These are phyloP conservation scores for Anastatus disparis DNA, from an alignment of 1,140 invertebrate genomes.

Conservation along the genomic window DNA sequence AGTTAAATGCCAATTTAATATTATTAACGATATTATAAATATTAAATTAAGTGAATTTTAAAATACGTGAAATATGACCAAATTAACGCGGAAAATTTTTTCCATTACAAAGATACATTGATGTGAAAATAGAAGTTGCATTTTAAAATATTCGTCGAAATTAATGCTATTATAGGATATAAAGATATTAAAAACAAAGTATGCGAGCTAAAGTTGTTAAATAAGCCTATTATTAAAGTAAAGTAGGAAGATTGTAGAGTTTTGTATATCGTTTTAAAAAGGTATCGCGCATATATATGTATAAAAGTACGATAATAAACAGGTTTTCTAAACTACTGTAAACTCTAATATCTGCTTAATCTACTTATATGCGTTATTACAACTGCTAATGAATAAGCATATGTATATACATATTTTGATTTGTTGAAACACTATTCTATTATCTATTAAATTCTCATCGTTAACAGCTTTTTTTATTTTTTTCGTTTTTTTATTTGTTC, in stretches of 20 bases:
- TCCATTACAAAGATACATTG: too few relatives aligned
- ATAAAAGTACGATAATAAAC: background rate
- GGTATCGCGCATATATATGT: background rate
- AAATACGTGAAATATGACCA: too few relatives aligned
- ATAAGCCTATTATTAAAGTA: constrained; percentile 4
- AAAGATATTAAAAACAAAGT: too few relatives aligned
- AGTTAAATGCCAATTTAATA: too few relatives aligned
- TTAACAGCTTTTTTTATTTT: too few relatives aligned
- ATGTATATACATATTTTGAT: background rate
- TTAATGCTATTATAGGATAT: too few relatives aligned
- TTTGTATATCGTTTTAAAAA: background rate
- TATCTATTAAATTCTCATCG: background rate
- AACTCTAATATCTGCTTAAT: constrained; percentile 3
- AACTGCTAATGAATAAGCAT: constrained; percentile 1
- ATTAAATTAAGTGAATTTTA: too few relatives aligned
- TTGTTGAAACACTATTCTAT: background rate
- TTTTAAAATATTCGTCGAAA: too few relatives aligned
- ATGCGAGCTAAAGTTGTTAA: background rate
- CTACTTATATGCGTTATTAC: constrained; percentile 10
- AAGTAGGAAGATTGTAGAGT: background rate
- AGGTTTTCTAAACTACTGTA: background rate
- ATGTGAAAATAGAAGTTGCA: too few relatives aligned
- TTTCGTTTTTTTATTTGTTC: too few relatives aligned
- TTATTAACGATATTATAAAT: too few relatives aligned
- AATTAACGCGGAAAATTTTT: too few relatives aligned